Percentiles rank a stretch among this genome's conserved stretches.
Conservation (phyloP, 2,113 vertebrate species). For the cattle (Bos taurus) region DNA sequence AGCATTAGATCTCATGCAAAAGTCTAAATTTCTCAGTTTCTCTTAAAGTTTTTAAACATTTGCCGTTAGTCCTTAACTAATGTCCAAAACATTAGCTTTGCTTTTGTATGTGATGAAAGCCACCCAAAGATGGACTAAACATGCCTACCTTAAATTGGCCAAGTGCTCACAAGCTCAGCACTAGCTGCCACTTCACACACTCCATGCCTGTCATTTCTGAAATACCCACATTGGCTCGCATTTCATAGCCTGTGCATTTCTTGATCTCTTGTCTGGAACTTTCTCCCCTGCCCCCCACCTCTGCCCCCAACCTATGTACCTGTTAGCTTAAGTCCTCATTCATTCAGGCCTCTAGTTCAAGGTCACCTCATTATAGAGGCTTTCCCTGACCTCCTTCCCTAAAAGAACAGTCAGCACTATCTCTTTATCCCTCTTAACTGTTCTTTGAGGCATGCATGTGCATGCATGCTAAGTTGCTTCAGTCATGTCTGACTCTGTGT, state of each 20-base stretch:
- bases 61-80: neutral
- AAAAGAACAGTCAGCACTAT: neutral
- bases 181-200: neutral
- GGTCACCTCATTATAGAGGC: neutral
- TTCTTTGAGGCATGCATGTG: neutral
- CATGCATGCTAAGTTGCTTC: neutral
- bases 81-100: neutral
- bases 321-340: neutral
- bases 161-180: neutral
- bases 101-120: neutral
- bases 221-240: neutral
- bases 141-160: neutral
- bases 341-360: neutral
- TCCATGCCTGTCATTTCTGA: neutral
- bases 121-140: neutral
- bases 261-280: neutral
- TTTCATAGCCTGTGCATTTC: neutral
- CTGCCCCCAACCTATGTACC: fast-evolving
- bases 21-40: neutral
- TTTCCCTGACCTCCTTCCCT: neutral
- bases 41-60: neutral
- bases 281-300: neutral
- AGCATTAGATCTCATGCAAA: constrained; percentile 20
- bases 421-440: neutral
- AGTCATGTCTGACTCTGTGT: neutral